These are phyloP conservation scores for Musca vetustissima DNA, from an alignment of 1,140 invertebrate species.

Conservation along the genomic window DNA sequence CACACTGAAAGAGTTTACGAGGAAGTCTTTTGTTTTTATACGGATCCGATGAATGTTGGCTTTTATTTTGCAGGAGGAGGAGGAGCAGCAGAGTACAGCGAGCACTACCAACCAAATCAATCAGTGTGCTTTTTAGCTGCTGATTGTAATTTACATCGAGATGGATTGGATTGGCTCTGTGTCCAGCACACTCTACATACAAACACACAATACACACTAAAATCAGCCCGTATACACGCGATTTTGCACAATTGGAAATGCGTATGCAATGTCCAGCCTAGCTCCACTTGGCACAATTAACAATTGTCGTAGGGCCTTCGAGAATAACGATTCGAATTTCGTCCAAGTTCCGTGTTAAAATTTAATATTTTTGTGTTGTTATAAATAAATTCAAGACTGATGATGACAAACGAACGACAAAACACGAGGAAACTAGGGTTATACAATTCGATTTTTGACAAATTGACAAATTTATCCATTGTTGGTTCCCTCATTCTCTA, in stretches of 20 bases:
- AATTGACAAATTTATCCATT: too few relatives aligned
- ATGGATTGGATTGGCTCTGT: too few relatives aligned
- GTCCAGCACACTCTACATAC: too few relatives aligned
- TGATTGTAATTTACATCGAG: background rate
- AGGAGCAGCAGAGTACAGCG: too few relatives aligned
- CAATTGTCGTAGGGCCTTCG: background rate
- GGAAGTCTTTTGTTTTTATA: too few relatives aligned
- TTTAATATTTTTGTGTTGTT: slow-evolving; percentile 13
- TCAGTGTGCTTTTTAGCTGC: background rate
- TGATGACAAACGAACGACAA: background rate
- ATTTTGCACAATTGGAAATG: slow-evolving; percentile 2
- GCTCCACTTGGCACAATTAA: background rate
- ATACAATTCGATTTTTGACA: too few relatives aligned
- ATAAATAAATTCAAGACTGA: slow-evolving; percentile 19
- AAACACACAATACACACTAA: slow-evolving; percentile 17
- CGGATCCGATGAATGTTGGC: background rate
- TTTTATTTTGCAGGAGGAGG: background rate
- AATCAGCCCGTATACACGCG: slow-evolving; percentile 14
- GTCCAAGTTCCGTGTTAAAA: background rate
- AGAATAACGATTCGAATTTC: background rate
- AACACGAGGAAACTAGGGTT: too few relatives aligned
- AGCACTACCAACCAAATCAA: background rate
- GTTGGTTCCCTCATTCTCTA: too few relatives aligned
- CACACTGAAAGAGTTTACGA: too few relatives aligned
- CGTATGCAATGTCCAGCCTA: slow-evolving; percentile 13